These are phyloP conservation scores for Hypercompe scribonia DNA, from an alignment of 2,888 invertebrate genomes.

Conservation along the genomic window DNA sequence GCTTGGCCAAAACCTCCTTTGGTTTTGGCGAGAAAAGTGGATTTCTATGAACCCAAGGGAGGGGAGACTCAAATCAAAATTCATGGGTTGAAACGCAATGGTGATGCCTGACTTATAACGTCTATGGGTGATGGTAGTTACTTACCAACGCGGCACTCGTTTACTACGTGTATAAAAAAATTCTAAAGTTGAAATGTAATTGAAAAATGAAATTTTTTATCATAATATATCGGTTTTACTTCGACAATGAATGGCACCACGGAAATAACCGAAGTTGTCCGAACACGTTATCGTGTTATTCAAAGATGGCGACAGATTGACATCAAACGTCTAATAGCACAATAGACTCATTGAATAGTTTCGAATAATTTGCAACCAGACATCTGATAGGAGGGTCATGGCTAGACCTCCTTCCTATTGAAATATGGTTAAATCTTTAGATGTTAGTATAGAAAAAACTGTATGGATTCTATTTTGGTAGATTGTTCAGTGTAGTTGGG, in stretches of 20 bases:
- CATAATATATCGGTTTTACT: neutral
- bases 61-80: too few species aligned
- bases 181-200: too few species aligned
- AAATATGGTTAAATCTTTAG: constrained; percentile 5
- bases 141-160: too few species aligned
- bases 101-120: too few species aligned
- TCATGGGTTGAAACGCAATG: too few species aligned
- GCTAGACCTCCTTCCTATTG: constrained; percentile 34
- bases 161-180: too few species aligned
- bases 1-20: too few species aligned
- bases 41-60: too few species aligned
- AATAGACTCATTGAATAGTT: constrained; percentile 44
- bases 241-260: constrained; percentile 26
- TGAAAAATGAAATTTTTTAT: neutral
- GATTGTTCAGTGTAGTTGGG: constrained; percentile 7
- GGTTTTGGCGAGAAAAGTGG: too few species aligned
- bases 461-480: constrained; percentile 11
- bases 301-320: constrained; percentile 32
- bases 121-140: too few species aligned
- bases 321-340: constrained; percentile 27
- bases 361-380: constrained; percentile 47
- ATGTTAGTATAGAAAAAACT: constrained; percentile 8
- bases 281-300: constrained; percentile 14
- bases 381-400: constrained; percentile 51
- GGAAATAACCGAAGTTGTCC: constrained; percentile 23